These are phyloP conservation scores for Drosophila yooni DNA, from an alignment of 2,888 invertebrate genomes.

Conservation along the genomic window DNA sequence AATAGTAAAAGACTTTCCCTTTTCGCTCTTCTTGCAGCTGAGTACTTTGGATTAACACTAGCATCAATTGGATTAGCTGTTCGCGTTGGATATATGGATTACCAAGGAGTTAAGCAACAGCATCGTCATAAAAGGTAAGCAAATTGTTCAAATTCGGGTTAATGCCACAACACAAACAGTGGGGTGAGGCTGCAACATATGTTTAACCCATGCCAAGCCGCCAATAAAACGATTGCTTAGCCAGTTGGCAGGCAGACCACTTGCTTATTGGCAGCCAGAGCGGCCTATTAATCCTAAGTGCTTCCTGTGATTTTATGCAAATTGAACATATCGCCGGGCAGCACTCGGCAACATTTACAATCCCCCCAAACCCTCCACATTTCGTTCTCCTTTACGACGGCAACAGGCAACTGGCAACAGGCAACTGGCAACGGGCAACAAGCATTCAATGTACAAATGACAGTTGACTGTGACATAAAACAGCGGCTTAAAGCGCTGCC, in stretches of 20 bases:
- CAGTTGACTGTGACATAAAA: slow-evolving; percentile 83
- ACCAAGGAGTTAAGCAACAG: slow-evolving; percentile 22
- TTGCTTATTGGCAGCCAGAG: slow-evolving; percentile 37
- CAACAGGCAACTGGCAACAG: slow-evolving; percentile 11
- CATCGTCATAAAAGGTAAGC: slow-evolving; percentile 55
- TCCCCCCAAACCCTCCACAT: neutral
- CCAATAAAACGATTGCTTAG: slow-evolving; percentile 12
- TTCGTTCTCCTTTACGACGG: slow-evolving; percentile 1
- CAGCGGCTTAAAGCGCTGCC: slow-evolving; percentile 75
- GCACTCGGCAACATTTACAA: slow-evolving; percentile 7
- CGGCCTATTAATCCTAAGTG: slow-evolving; percentile 79
- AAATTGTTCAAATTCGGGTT: slow-evolving; percentile 44
- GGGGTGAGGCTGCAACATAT: slow-evolving; percentile 36
- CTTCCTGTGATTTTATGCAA: slow-evolving; percentile 81
- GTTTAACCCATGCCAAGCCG: slow-evolving; percentile 53
- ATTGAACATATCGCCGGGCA: slow-evolving; percentile 72
- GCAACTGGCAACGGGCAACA: slow-evolving; percentile 19
- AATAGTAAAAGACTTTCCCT: slow-evolving; percentile 18
- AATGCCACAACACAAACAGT: slow-evolving; percentile 18
- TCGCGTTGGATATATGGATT: slow-evolving; percentile 43
- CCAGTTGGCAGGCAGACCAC: slow-evolving; percentile 18
- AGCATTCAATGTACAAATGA: slow-evolving; percentile 80
- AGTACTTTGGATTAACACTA: slow-evolving; percentile 31
- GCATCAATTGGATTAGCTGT: slow-evolving; percentile 53
- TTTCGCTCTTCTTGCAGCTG: slow-evolving; percentile 35